Evolutionary conservation across 2,113 vertebrate species (phyloP), one percentile per base, ranked within the genome.

Genomic region (Haemorhous mexicanus): DNA sequence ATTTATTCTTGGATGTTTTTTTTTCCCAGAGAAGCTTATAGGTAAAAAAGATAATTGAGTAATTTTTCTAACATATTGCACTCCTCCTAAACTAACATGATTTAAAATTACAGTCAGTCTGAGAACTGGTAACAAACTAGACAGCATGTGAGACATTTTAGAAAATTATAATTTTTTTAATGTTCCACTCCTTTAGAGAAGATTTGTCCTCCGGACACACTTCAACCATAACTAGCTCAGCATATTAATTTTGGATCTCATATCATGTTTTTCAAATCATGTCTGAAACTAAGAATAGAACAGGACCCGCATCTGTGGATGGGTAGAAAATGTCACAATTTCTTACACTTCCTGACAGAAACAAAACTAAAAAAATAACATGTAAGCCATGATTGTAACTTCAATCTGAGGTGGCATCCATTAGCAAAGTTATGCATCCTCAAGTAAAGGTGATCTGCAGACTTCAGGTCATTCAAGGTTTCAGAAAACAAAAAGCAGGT

Each of bases 371-470:
- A 62, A 84, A 87, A 11, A 10, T 41, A 58, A 16, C 16, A 68
- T 1, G 0, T 5, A 37, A 58, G 4, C 9, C 19, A 17, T 28
- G 9, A 41, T 5, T 33, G 7, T 11, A 85, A 53, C 18, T n/a
- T 28, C 8, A 53, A 11, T 53, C 7, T 43, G 32, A 74, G 23
- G 16, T 44, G 14, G 5, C 13, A 77, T 5, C 7, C 11, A 19
- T 30, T 9, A 47, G 13, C 7, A 43, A 50, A 64, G 26, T 10
- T 66, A 9, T 46, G 11, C 47, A 24, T 55, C 18, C 5, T 69
- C 32, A 74, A 52, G n/a, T 43, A 16, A 80, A 70, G 56, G 43
- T 0, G 2, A 20, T 16, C 19, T 64, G 3, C 28, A 64, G 24
- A 86, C 15, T 50, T 58, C 41, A 70, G 13, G 4, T 28, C 62